These are phyloP conservation scores for Corythoichthys intestinalis DNA, from an alignment of 2,113 vertebrate genomes.

Conservation along the genomic window DNA sequence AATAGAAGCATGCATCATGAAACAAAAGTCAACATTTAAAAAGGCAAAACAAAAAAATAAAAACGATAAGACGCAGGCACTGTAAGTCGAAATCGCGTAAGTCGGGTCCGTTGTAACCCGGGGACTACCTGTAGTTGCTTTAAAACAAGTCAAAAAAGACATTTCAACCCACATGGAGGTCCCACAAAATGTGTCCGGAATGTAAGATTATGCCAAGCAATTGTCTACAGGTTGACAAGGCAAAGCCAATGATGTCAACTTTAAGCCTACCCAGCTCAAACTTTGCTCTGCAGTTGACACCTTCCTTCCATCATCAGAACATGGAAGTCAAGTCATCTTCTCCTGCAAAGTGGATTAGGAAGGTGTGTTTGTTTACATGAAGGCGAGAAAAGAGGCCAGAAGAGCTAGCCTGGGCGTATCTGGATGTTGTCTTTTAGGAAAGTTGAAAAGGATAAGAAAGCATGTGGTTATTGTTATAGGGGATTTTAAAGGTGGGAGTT, in stretches of 20 bases:
- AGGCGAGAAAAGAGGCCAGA: background rate
- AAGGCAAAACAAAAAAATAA: no score
- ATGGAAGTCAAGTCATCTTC: constrained; percentile 23
- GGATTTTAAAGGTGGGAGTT: background rate
- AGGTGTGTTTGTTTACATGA: constrained; percentile 13
- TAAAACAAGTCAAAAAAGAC: background rate
- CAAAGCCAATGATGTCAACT: constrained; percentile 38
- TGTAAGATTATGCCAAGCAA: constrained; percentile 23
- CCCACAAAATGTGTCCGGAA: constrained; percentile 5
- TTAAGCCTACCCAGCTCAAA: constrained; percentile 26
- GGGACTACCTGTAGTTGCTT: background rate
- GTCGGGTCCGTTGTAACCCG: no score
- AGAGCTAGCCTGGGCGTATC: background rate
- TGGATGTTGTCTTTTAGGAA: constrained; percentile 3
- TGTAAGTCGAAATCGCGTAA: no score
- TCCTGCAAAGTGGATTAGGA: constrained; percentile 21
- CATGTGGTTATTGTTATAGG: constrained; percentile 3
- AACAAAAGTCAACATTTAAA: no score
- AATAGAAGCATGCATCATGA: no score
- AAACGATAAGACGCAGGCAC: no score
- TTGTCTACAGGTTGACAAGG: constrained; percentile 28
- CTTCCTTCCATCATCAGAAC: constrained; percentile 26
- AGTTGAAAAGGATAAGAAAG: constrained; percentile 7
- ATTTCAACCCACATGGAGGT: constrained; percentile 17
- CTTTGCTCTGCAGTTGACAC: constrained; percentile 25